Evolutionary conservation across 2,113 vertebrate genomes (phyloP), one percentile per base, ranked within the genome.

Genomic region (Tyrannus savana): DNA sequence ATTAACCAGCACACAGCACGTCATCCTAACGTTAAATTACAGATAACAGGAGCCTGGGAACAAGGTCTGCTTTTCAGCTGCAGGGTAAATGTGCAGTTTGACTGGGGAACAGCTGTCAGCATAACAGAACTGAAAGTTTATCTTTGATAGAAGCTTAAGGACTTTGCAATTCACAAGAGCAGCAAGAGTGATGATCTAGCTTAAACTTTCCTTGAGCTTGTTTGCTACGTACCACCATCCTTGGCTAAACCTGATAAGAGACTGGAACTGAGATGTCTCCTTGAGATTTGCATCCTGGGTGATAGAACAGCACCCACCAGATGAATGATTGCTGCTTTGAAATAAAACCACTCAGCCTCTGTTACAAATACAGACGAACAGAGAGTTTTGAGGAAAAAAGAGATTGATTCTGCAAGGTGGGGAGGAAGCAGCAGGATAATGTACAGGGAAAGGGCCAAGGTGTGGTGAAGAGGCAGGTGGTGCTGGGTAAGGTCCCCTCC

Each of bases 1-100:
- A 75, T 9, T 64, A 83, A 47, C 23, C 13, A 73, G 53, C 49
- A 56, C 2, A 3, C 0, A 84, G 27, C 19, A 68, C 1, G 0
- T 44, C 31, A 87, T 8, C 44, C 52, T 35, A 46, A 42, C 4
- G 9, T 21, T 50, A 60, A 62, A 67, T 66, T 68, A 75, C 0
- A 82, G 71, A 68, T 27, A 52, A 2, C 9, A 47, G 31, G 67
- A 76, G 24, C 13, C 52, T 68, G 37, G 41, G 82, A 90, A 84
- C 83, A 52, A 84, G 27, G 44, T 35, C 80, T 82, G 55, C 63
- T 82, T 68, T 67, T 56, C 52, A 28, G 47, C 3, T 50, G 22
- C 63, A 63, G 37, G 10, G 19, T 19, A 49, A 28, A 17, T n/a
- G 25, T 9, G 21, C 17, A 63, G 39, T 44, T 52, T 46, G 41